Conservation (phyloP, 2,113 vertebrate genomes). For the Lasiurus cinereus region DNA sequence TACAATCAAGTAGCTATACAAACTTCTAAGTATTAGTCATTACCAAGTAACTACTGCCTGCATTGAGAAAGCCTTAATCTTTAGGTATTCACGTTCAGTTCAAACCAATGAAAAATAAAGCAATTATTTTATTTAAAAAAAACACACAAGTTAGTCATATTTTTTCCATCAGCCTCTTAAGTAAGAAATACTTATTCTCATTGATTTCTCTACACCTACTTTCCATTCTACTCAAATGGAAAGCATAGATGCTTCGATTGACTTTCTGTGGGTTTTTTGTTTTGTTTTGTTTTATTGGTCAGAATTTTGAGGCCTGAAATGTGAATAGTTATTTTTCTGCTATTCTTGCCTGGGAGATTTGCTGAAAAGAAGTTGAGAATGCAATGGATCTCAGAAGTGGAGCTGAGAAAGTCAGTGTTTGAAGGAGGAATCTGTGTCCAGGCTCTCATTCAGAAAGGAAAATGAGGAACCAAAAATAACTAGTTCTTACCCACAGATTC, state of each 20-base stretch:
- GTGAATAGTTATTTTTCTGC: constrained; percentile 30
- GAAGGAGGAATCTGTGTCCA: background rate
- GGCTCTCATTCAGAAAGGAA: background rate
- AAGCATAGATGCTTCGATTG: background rate
- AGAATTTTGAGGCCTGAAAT: constrained; percentile 6
- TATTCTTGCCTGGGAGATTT: background rate
- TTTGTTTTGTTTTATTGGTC: background rate
- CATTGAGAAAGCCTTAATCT: constrained; percentile 35
- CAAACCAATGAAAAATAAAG: constrained; percentile 32
- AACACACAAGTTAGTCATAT: background rate
- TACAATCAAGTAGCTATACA: background rate
- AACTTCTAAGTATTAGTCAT: background rate
- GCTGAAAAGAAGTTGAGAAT: background rate
- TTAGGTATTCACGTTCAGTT: background rate
- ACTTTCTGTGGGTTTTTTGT: background rate
- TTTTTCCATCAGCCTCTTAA: background rate
- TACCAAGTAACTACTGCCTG: background rate
- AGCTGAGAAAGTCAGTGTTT: background rate
- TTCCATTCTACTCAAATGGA: constrained; percentile 56
- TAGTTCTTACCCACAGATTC: background rate
- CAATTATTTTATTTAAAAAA: constrained; percentile 30
- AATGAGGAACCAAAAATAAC: background rate
- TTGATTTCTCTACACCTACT: constrained; percentile 26
- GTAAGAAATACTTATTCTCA: constrained; percentile 15
- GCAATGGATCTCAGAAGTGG: background rate